These are phyloP conservation scores for Strix uralensis DNA, from an alignment of 2,113 vertebrate genomes.

Conservation along the genomic window DNA sequence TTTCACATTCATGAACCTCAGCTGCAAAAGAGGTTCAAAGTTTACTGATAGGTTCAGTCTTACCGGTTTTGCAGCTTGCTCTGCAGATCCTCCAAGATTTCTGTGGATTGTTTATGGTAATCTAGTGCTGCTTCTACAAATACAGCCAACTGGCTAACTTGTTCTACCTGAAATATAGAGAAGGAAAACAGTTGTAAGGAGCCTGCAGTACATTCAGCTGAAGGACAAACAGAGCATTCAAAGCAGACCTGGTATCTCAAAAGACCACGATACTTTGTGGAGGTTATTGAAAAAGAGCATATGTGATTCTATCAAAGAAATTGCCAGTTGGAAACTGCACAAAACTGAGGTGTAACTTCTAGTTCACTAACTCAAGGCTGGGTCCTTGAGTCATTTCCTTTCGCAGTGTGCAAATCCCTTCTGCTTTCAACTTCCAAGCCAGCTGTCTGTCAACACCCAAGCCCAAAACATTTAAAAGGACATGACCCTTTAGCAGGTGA, in stretches of 20 bases:
- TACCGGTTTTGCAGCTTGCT: slow-evolving; percentile 84
- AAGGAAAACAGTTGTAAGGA: background rate
- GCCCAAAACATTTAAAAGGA: background rate
- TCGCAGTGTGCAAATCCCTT: slow-evolving; percentile 42
- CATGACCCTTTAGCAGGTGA: slow-evolving; percentile 10
- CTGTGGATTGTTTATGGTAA: slow-evolving; percentile 85
- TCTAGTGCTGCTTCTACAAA: slow-evolving; percentile 86
- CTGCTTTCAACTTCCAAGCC: slow-evolving; percentile 46
- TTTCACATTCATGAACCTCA: background rate
- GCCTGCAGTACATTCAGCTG: background rate
- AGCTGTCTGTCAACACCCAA: slow-evolving; percentile 40
- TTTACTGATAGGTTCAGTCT: background rate
- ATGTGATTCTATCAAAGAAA: background rate
- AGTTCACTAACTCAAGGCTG: slow-evolving; percentile 20
- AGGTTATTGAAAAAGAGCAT: background rate
- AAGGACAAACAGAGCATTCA: background rate
- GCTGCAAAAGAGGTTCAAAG: background rate
- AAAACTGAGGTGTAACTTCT: slow-evolving; percentile 46
- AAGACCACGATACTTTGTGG: background rate
- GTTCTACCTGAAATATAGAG: slow-evolving; percentile 82
- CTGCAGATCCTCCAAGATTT: slow-evolving; percentile 89
- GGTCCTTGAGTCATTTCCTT: slow-evolving; percentile 45
- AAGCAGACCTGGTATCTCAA: slow-evolving; percentile 15
- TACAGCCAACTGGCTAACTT: slow-evolving; percentile 88
- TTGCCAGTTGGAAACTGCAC: slow-evolving; percentile 25